Conservation (phyloP, 1,140 invertebrate genomes). For the Diachasma alloeum region DNA sequence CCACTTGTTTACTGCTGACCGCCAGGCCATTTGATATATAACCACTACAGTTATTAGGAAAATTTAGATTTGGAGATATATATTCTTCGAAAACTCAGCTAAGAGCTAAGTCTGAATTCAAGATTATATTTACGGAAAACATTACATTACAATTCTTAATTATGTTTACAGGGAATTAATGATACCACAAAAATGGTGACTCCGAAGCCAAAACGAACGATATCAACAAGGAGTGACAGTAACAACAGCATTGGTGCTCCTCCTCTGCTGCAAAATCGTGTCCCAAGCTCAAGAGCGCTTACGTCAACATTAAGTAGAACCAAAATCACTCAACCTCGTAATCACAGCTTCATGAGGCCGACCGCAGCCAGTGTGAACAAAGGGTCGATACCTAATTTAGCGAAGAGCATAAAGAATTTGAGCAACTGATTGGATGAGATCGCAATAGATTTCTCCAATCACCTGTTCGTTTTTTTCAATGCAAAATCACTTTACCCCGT, state of each 20-base stretch:
- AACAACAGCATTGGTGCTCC: conserved; percentile 71
- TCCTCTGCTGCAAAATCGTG: conserved; percentile 31
- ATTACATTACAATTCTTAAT: conserved; percentile 9
- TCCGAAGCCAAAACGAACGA: conserved; percentile 47
- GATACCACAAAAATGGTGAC: conserved; percentile 29
- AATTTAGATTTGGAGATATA: no score
- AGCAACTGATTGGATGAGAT: conserved; percentile 46
- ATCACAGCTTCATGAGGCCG: conserved; percentile 71
- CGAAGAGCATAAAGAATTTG: conserved; percentile 57
- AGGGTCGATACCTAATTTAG: conserved; percentile 63
- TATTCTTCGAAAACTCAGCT: no score
- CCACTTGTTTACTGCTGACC: no score
- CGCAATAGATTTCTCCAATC: not conserved
- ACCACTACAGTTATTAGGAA: no score
- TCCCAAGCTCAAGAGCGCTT: conserved; percentile 32
- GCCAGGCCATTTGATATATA: no score
- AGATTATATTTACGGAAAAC: no score
- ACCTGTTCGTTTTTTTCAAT: not conserved
- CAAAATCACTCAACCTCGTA: conserved; percentile 52
- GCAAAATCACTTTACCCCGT: no score
- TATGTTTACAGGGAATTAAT: conserved; percentile 23
- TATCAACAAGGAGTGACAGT: conserved; percentile 73
- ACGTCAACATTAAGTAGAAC: conserved; percentile 36
- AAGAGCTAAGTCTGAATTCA: no score
- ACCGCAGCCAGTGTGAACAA: conserved; percentile 71